Evolutionary conservation across 2,113 vertebrate genomes (phyloP).

Genomic region (Pleuronectes platessa): DNA sequence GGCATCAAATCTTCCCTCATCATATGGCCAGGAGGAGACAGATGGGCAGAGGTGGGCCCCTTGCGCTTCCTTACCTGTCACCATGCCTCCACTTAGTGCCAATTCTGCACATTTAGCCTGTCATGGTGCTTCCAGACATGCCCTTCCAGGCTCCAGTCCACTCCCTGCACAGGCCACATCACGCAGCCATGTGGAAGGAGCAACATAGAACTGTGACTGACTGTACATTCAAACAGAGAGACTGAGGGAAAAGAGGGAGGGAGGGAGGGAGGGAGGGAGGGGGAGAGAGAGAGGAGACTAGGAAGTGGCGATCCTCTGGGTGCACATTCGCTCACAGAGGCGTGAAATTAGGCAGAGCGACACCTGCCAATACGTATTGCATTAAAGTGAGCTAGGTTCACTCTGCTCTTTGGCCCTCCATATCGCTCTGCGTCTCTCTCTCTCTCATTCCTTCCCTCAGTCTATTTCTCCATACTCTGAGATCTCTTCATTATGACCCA

Average conservation of each 20-base stretch:
- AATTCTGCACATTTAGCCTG: neutral
- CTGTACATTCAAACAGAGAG: slow-evolving; percentile 44
- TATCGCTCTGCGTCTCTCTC: slow-evolving; percentile 19
- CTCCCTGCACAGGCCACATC: slow-evolving; percentile 37
- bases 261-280: neutral
- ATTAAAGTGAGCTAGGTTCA: slow-evolving; percentile 56
- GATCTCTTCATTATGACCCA: slow-evolving; percentile 69
- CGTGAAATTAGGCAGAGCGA: slow-evolving; percentile 79
- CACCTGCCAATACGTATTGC: slow-evolving; percentile 78
- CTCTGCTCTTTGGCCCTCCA: slow-evolving; percentile 36
- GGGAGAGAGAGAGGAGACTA: slow-evolving; percentile 35
- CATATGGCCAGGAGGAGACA: slow-evolving; percentile 49
- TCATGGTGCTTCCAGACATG: too few relatives aligned
- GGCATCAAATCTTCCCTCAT: slow-evolving; percentile 38
- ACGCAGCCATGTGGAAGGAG: slow-evolving; percentile 42
- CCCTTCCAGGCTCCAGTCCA: slow-evolving; percentile 37
- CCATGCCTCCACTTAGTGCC: slow-evolving; percentile 6
- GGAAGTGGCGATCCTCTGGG: slow-evolving; percentile 61
- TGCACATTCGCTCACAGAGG: slow-evolving; percentile 75
- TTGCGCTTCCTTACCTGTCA: slow-evolving; percentile 52
- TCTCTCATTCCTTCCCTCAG: slow-evolving; percentile 1
- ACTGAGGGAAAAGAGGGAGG: slow-evolving; percentile 22
- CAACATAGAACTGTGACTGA: slow-evolving; percentile 36
- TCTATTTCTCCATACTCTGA: slow-evolving; percentile 50
- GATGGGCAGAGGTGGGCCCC: slow-evolving; percentile 57